phyloP scores from a whole-genome alignment of 2,888 invertebrate species.

The Macrosiphum euphorbiae region DNA sequence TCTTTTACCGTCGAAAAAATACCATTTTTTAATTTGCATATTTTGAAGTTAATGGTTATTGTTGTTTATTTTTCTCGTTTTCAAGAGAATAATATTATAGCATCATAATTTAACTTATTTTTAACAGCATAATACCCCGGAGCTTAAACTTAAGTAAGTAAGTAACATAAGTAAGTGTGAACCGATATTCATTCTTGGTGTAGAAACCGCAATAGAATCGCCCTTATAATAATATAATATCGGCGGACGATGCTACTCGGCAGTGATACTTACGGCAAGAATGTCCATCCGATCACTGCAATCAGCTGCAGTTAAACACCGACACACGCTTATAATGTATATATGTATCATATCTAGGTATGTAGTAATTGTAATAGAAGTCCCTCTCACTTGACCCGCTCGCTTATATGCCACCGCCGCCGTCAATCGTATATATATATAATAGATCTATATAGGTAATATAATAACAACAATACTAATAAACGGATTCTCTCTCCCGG shows the following conservation, averaged over 20 bases:
- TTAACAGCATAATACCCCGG: neutral
- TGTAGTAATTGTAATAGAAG: neutral
- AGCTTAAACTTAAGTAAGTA: neutral
- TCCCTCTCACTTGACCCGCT: neutral
- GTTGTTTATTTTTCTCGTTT: neutral
- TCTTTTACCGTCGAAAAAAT: too few relatives aligned
- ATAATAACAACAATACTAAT: neutral
- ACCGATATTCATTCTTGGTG: neutral
- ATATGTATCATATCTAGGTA: neutral
- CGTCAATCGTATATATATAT: neutral
- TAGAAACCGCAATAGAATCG: neutral
- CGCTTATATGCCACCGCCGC: neutral
- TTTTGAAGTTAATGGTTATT: neutral
- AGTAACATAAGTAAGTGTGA: neutral
- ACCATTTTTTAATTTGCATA: neutral
- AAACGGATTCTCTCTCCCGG: neutral
- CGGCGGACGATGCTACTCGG: neutral
- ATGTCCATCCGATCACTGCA: neutral
- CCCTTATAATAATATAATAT: neutral
- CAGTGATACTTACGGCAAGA: neutral
- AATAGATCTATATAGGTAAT: conserved; percentile 1
- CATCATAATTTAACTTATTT: neutral
- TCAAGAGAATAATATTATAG: neutral
- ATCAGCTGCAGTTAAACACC: neutral
- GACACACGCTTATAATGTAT: neutral